These are phyloP conservation scores for Spea bombifrons DNA, from an alignment of 2,113 vertebrate genomes.

Conservation along the genomic window DNA sequence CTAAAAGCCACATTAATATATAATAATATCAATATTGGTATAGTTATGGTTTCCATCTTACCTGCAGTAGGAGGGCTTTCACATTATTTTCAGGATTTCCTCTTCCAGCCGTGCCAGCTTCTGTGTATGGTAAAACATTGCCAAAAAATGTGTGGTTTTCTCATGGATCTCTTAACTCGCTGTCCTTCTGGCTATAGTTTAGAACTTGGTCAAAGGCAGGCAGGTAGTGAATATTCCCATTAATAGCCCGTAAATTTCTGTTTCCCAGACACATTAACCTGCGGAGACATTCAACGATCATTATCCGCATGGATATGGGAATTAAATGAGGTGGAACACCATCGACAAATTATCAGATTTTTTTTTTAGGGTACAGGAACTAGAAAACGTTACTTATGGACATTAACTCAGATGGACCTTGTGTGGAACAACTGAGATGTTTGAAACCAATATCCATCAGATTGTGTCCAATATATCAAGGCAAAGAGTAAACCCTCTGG, in stretches of 20 bases:
- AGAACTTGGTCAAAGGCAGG: conserved; percentile 1
- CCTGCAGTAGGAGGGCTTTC: background rate
- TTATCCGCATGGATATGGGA: no score
- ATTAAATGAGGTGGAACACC: no score
- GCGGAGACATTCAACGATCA: background rate
- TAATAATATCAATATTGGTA: no score
- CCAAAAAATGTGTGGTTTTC: conserved; percentile 9
- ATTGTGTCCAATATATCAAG: no score
- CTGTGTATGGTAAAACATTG: conserved; percentile 15
- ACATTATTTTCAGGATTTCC: conserved; percentile 17
- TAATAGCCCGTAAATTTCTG: background rate
- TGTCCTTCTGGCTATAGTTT: background rate
- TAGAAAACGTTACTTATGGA: no score
- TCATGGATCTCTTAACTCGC: conserved; percentile 9
- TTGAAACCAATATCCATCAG: no score
- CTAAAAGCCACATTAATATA: no score
- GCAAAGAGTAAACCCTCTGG: no score
- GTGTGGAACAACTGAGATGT: no score
- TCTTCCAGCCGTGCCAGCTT: conserved; percentile 13
- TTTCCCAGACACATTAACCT: background rate
- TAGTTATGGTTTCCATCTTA: no score
- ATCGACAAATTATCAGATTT: background rate
- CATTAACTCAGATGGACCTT: no score
- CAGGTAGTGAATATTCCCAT: conserved; percentile 19
- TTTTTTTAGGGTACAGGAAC: background rate